Percentiles rank a stretch among this genome's conserved stretches.
phyloP scores from a whole-genome alignment of 30 jellyfish, hydroid and myxozoan species.

The Sanderia malayensis region DNA sequence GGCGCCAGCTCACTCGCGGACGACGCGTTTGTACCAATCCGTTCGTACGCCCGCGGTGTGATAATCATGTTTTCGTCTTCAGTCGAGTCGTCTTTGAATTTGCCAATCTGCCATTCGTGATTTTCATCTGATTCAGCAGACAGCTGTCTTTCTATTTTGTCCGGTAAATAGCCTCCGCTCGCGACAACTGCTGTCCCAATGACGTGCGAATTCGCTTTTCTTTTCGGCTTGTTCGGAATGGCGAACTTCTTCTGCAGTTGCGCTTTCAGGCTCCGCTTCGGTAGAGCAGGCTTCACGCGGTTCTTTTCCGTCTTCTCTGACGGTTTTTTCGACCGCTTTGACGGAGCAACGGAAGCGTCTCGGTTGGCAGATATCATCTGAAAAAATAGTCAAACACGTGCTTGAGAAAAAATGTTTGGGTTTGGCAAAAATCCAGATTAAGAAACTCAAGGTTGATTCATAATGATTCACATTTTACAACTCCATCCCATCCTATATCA shows the following conservation, averaged over 20 bases:
- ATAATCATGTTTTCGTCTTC: not conserved
- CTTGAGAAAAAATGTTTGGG: no score
- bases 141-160: not conserved
- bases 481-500: no score
- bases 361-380: constrained; percentile 38
- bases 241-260: constrained; percentile 84
- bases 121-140: not conserved
- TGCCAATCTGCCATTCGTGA: not conserved
- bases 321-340: constrained; percentile 31
- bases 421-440: no score
- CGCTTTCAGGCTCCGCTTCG: constrained; percentile 65
- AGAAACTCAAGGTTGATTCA: no score
- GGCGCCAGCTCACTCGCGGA: constrained; percentile 16
- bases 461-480: no score
- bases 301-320: constrained; percentile 39
- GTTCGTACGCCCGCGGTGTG: constrained; percentile 1
- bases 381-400: no score
- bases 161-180: not conserved
- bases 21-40: not conserved
- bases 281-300: constrained; percentile 10
- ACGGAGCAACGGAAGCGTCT: constrained; percentile 22
- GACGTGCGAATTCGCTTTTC: constrained; percentile 49
- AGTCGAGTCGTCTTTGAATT: not conserved
- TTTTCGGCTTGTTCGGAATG: constrained; percentile 65
- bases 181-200: not conserved